Base-by-base conservation (phyloP, 1,140 invertebrate genomes). In the Aplysia californica region DNA sequence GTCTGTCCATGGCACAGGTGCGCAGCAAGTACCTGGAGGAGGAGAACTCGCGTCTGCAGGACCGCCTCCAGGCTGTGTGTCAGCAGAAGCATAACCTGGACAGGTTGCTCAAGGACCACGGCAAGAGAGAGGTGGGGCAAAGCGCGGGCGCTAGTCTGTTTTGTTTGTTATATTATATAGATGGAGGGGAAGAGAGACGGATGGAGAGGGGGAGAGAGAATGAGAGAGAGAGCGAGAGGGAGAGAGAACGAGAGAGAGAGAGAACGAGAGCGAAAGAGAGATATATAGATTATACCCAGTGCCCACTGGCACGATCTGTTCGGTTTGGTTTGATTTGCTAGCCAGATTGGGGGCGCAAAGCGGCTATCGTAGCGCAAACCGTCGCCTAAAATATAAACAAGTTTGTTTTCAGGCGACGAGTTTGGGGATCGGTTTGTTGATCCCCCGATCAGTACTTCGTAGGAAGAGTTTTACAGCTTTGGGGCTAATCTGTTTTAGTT, bases 1-100 rank as follows among this genome's bases (percentile, higher is more conserved):
- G 66, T 38, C 81, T 86, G 15, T 85, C 86, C 15, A 82, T 86
- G 77, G 69, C 84, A 26, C 81, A 85, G 69, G 82, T 86, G 3
- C 79, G 82, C 2, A 79, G 77, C 41, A 84, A 82, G 65, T 87
- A 83, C 75, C 75, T 87, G 33, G 87, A 88, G 73, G 86, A 87
- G 44, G 87, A 88, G 84, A 88, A 85, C 80, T 66, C 80, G 35
- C 78, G 83, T n/a, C 76, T 87, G 41, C 86, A 86, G 78, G 82
- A 84, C 39, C 81, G 83, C 10, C 76, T 86, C 15, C 84, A 86
- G 73, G 77, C 78, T 59, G 68, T 85, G 23, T 78, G 61, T 20
- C 75, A 84, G 39, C 84, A 87, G 79, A 87, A 86, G 83, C 79
- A 82, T 58, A 78, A 78, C 26, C 61, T 86, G 26, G 84, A 86